These are phyloP conservation scores for Cerastis leucographa DNA, from an alignment of 2,888 invertebrate genomes.

Conservation along the genomic window DNA sequence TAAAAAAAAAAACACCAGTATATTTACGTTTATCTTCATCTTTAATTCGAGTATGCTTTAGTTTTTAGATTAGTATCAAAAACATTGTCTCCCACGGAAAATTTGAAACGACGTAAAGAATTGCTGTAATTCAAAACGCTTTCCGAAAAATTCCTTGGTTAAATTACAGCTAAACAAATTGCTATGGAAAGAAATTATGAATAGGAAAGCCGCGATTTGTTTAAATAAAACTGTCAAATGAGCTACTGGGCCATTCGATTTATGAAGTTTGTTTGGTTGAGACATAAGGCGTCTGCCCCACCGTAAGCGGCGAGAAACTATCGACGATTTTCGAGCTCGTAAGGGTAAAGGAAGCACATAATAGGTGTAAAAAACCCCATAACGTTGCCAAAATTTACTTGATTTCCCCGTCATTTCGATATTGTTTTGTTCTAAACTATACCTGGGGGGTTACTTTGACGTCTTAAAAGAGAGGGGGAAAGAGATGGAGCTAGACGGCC, in stretches of 20 bases:
- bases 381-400: neutral
- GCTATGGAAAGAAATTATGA: constrained; percentile 38
- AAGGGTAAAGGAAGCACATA: neutral
- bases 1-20: neutral
- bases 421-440: neutral
- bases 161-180: constrained; percentile 48
- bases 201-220: constrained; percentile 22
- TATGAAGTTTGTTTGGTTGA: constrained; percentile 52
- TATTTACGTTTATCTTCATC: neutral
- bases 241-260: constrained; percentile 41
- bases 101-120: constrained; percentile 20
- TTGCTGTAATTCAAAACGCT: constrained; percentile 13
- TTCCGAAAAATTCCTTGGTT: constrained; percentile 12
- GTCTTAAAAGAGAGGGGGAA: no score
- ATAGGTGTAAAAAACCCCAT: neutral
- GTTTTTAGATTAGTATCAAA: constrained; percentile 7
- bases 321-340: neutral
- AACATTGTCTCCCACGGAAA: neutral
- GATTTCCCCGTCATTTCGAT: neutral
- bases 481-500: no score
- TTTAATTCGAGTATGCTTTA: neutral
- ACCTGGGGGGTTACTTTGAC: no score
- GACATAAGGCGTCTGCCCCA: constrained; percentile 4
- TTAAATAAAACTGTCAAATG: constrained; percentile 60
- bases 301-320: neutral